Evolutionary conservation across 2,113 vertebrate genomes (phyloP).

Genomic region (Callocephalon fimbriatum): DNA sequence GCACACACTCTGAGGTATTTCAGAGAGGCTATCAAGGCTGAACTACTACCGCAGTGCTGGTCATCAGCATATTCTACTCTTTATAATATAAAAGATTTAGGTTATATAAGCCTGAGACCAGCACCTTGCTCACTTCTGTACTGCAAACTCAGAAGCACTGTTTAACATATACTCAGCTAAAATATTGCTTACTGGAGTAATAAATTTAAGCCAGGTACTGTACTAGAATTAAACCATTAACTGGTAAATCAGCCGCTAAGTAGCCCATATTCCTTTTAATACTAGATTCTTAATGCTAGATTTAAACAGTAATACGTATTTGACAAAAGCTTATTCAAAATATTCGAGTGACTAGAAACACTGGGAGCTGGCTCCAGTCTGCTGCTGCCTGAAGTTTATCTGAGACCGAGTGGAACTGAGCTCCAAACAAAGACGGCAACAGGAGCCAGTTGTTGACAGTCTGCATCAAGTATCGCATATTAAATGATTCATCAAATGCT

Average conservation of each 20-base stretch:
- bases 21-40: rapidly evolving
- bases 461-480: neutral
- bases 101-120: rapidly evolving
- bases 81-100: rapidly evolving
- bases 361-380: neutral
- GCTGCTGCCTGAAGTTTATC: constrained; percentile 19
- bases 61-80: neutral
- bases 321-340: neutral
- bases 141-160: neutral
- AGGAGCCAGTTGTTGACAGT: constrained; percentile 50
- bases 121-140: neutral
- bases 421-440: constrained; percentile 47
- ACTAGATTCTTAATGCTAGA: neutral
- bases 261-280: neutral
- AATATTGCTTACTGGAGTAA: neutral
- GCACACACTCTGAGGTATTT: rapidly evolving
- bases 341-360: neutral
- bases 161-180: neutral
- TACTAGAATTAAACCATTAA: neutral
- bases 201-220: neutral
- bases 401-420: neutral
- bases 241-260: neutral
- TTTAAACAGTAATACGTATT: neutral
- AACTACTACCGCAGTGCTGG: neutral
- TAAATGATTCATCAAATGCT: constrained; percentile 65